These are phyloP conservation scores for Nomada fabriciana DNA, from an alignment of 2,888 invertebrate genomes.

Conservation along the genomic window DNA sequence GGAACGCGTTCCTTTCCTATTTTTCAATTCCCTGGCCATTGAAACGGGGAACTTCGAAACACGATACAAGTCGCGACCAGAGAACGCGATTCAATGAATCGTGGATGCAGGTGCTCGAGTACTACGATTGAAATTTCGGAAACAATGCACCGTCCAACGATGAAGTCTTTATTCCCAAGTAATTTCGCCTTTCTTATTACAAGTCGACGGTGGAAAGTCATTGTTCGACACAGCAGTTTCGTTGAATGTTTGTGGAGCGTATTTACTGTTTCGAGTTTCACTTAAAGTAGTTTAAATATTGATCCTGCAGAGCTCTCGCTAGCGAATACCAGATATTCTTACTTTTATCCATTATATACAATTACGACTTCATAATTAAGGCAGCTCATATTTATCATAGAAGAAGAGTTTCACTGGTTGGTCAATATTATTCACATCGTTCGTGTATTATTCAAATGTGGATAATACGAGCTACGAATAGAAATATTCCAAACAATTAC, in stretches of 20 bases:
- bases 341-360: too few relatives aligned
- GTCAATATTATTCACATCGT: too few relatives aligned
- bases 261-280: not conserved
- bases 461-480: too few relatives aligned
- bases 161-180: conserved; percentile 15
- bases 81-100: conserved; percentile 3
- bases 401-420: too few relatives aligned
- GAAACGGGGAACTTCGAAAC: conserved; percentile 17
- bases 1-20: not conserved
- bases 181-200: not conserved
- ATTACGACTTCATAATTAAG: too few relatives aligned
- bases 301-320: not conserved
- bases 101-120: not conserved
- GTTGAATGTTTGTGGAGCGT: not conserved
- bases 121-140: conserved; percentile 23
- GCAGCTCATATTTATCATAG: too few relatives aligned
- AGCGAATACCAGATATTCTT: too few relatives aligned
- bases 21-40: conserved; percentile 9
- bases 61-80: not conserved
- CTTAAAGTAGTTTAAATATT: not conserved
- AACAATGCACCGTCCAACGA: not conserved
- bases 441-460: too few relatives aligned
- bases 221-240: not conserved
- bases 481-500: too few relatives aligned
- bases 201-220: not conserved